Evolutionary conservation across 2,888 invertebrate species (phyloP).

Genomic region (Lasioglossum calceatum): DNA sequence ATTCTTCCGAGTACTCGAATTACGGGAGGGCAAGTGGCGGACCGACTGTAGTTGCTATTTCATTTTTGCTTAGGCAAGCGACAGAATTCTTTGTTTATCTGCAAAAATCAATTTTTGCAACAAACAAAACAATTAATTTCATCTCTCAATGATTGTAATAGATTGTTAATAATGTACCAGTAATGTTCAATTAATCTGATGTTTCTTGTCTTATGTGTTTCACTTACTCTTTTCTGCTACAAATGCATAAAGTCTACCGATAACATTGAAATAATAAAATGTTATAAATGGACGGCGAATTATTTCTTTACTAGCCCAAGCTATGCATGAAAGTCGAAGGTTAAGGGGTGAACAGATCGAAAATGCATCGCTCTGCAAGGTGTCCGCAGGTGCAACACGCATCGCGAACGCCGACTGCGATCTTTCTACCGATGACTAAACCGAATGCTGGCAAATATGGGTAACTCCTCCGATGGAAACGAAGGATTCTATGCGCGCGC

Average conservation of each 20-base stretch:
- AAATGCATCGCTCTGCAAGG: background rate
- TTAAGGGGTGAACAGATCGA: background rate
- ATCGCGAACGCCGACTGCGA: slow-evolving; percentile 29
- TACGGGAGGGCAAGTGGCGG: background rate
- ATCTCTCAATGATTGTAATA: too few relatives aligned
- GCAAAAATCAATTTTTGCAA: too few relatives aligned
- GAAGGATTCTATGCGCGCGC: slow-evolving; percentile 75
- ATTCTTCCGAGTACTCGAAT: slow-evolving; percentile 7
- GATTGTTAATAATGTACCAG: too few relatives aligned
- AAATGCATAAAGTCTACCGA: too few relatives aligned
- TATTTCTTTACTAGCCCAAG: background rate
- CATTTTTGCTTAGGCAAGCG: background rate
- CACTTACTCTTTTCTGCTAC: too few relatives aligned
- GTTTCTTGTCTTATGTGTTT: too few relatives aligned
- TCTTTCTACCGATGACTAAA: slow-evolving; percentile 41
- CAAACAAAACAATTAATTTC: too few relatives aligned
- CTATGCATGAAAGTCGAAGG: background rate
- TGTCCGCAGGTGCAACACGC: background rate
- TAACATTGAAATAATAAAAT: background rate
- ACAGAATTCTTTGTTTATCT: background rate
- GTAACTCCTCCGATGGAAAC: slow-evolving; percentile 60
- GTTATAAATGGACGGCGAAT: background rate
- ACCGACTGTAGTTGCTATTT: background rate
- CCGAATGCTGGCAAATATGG: slow-evolving; percentile 58
- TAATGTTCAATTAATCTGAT: too few relatives aligned